Evolutionary conservation across 2,888 invertebrate genomes (phyloP).

Genomic region (Elegia similella): DNA sequence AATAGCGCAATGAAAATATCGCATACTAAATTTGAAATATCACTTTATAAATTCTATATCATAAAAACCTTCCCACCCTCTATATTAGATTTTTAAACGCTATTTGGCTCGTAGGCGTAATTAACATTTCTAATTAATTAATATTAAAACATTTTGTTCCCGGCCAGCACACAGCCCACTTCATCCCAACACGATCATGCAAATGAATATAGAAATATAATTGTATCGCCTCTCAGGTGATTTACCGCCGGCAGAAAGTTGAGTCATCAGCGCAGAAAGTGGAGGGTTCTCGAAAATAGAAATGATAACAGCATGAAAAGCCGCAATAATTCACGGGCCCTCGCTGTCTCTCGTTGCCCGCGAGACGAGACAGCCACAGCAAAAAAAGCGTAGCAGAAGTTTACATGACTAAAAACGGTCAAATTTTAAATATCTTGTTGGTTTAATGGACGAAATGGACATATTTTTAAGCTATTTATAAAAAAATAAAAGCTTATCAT

Average conservation of each 20-base stretch:
- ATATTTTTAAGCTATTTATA: no score
- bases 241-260: neutral
- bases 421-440: no score
- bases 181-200: neutral
- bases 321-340: constrained; percentile 6
- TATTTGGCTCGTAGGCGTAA: no score
- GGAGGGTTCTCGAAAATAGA: neutral
- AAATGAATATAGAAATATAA: neutral
- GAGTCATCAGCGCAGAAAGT: neutral
- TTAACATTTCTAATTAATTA: no score
- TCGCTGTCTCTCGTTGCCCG: neutral
- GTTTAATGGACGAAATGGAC: no score
- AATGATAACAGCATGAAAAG: constrained; percentile 14
- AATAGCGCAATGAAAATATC: no score
- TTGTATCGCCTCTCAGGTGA: neutral
- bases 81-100: no score
- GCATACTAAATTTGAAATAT: no score
- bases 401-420: neutral
- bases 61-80: no score
- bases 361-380: neutral
- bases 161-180: neutral
- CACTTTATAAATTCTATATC: no score
- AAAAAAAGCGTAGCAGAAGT: neutral
- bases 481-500: no score
- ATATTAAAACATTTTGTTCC: neutral